These are phyloP conservation scores for Uropsilus gracilis DNA, from an alignment of 2,113 vertebrate species.

Conservation along the genomic window DNA sequence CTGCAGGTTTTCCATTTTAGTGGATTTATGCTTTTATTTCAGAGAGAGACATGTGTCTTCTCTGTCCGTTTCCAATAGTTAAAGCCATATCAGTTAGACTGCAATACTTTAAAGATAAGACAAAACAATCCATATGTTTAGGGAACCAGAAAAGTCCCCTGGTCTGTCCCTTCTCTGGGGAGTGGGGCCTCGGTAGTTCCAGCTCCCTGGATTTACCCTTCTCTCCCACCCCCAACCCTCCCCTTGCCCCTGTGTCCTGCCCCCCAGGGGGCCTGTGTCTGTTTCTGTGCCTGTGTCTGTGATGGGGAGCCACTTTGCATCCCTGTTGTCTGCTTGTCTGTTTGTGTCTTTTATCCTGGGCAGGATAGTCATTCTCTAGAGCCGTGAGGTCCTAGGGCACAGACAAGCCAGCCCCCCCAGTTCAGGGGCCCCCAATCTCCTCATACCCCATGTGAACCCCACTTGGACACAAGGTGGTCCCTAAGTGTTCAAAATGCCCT, in stretches of 20 bases:
- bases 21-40: conserved; percentile 82
- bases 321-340: conserved; percentile 74
- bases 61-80: conserved; percentile 86
- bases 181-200: conserved; percentile 14
- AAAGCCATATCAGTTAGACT: conserved; percentile 93
- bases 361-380: conserved; percentile 74
- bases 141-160: conserved; percentile 80
- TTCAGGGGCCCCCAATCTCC: background rate
- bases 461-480: background rate
- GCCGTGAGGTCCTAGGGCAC: background rate
- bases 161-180: conserved; percentile 69
- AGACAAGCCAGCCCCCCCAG: background rate
- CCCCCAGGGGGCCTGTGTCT: conserved; percentile 53
- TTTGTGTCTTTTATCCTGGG: conserved; percentile 54
- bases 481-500: background rate
- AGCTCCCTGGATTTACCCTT: conserved; percentile 39
- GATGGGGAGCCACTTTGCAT: conserved; percentile 70
- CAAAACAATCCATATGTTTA: conserved; percentile 78
- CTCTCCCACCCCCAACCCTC: background rate
- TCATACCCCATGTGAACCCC: background rate
- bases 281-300: conserved; percentile 62
- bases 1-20: conserved; percentile 82
- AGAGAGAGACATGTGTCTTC: conserved; percentile 74
- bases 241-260: conserved; percentile 18
- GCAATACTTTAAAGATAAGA: conserved; percentile 88